Evolutionary conservation across 2,797 vertebrate genomes (phyloP).

Genomic region (Pithecia hirsuta): DNA sequence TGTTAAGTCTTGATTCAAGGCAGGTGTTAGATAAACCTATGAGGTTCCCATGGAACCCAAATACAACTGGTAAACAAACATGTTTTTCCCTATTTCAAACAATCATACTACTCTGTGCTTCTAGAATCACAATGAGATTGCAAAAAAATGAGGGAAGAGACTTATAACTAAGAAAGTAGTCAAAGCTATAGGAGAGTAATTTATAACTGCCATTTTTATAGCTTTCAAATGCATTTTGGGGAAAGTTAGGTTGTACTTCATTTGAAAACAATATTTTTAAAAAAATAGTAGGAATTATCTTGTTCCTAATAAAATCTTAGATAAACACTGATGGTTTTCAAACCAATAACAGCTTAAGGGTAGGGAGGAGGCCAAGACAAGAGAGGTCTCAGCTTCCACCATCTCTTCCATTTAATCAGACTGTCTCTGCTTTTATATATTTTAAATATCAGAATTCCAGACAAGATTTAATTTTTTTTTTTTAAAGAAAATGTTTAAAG

Average conservation of each 20-base stretch:
- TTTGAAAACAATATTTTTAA: not conserved
- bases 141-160: not conserved
- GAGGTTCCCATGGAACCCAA: not conserved
- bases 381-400: not conserved
- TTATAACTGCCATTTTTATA: not conserved
- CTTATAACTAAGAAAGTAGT: not conserved
- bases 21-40: not conserved
- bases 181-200: not conserved
- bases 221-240: not conserved
- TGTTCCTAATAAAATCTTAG: not conserved
- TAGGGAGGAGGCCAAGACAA: not conserved
- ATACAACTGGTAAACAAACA: not conserved
- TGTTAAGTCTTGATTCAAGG: not conserved
- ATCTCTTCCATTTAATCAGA: not conserved
- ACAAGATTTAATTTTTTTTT: not conserved
- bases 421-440: not conserved
- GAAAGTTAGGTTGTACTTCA: not conserved
- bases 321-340: not conserved
- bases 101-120: not conserved
- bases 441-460: conserved; percentile 1
- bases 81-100: not conserved
- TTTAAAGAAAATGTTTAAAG: not conserved
- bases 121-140: not conserved
- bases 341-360: not conserved
- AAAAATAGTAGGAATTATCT: not conserved